Base-by-base conservation (phyloP, 2,113 vertebrate genomes). In the Sinocyclocheilus anshuiensis region DNA sequence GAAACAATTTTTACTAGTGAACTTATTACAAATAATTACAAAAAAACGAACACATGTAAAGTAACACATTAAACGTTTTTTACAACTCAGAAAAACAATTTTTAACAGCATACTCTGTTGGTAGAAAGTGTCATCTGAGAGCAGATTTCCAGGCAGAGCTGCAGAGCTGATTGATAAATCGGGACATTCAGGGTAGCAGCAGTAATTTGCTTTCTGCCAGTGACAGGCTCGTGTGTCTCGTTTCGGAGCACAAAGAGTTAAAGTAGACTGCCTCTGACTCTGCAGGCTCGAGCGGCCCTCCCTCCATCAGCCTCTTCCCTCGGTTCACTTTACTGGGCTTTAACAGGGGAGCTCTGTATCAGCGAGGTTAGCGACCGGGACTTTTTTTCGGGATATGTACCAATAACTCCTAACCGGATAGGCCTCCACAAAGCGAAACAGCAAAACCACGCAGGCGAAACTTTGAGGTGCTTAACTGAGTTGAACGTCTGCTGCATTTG, bases 201-300 rank as follows among this genome's bases (percentile, higher is more conserved):
- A 20, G 13, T 11, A 0, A 26, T 65, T 13, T 15, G 61, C 4
- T 65, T 26, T 75, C 22, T 20, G 16, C 48, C 36, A 74, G 39
- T 24, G 72, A 24, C 63, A n/a, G n/a, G 16, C 5, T 53, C n/a
- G 18, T 20, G 42, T 11, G 63, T 55, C 24, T 71, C 26, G n/a
- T 48, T 0, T 75, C 77, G 86, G 93, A 33, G 53, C 63, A 53
- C 87, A 92, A 92, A 5, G 94, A 88, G 95, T 95, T 95, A 95
- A 91, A 89, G 84, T 87, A 90, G 71, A 45, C 71, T 4, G 72
- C 10, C 69, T 94, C 69, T 94, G 94, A 92, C 93, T 93, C 88
- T 87, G 93, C 93, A 92, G 87, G 57, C 57, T 2, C 20, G 2
- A 57, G 7, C 55, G 0, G 7, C 57, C 57, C 57, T 59, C 36